phyloP scores from a whole-genome alignment of 1,140 invertebrate species.

The Pseudachorutes palmiensis region DNA sequence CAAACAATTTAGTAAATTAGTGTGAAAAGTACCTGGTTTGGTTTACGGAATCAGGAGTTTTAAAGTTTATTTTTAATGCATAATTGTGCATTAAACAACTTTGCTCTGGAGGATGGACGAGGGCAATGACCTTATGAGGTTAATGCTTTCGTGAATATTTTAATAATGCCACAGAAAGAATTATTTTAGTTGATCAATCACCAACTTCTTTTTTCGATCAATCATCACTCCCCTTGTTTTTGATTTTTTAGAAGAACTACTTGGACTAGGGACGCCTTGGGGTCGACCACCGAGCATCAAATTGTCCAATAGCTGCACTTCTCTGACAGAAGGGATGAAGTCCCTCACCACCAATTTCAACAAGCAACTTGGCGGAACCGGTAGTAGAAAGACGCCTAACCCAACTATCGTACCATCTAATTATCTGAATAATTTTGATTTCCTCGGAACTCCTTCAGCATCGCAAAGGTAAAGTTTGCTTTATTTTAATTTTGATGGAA shows the following conservation, averaged over 20 bases:
- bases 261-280: slow-evolving; percentile 51
- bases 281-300: slow-evolving; percentile 38
- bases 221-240: slow-evolving; percentile 10
- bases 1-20: not conserved
- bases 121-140: too few relatives aligned
- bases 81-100: not conserved
- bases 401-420: not conserved
- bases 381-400: not conserved
- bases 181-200: too few relatives aligned
- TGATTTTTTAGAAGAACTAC: slow-evolving; percentile 53
- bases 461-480: not conserved
- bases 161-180: too few relatives aligned
- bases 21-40: not conserved
- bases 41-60: not conserved
- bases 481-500: not conserved
- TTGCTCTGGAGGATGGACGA: not conserved
- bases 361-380: not conserved
- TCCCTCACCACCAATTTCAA: not conserved
- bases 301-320: not conserved
- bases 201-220: not conserved
- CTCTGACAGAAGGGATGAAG: not conserved
- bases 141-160: too few relatives aligned
- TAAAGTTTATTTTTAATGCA: not conserved
- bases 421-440: not conserved
- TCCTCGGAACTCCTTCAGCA: too few relatives aligned